Evolutionary conservation across 92 coral and sea anemone genomes (phyloP), one percentile per base, ranked within the genome.

Genomic region (Ricordea florida): DNA sequence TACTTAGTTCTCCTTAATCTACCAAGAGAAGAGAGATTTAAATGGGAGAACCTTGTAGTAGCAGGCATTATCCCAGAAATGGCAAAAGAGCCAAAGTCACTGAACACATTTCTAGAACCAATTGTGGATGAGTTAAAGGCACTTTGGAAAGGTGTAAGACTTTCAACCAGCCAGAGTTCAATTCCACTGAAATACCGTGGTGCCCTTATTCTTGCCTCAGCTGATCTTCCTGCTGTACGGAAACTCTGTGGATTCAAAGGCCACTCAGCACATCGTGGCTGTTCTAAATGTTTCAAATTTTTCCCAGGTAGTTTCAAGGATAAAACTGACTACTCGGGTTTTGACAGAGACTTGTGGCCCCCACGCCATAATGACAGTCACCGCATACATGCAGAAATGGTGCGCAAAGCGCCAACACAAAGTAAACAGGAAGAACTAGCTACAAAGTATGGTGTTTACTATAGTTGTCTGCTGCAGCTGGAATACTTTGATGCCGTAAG

Each of bases 401-500:
- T 82, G 0, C 64, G 76, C 32, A 81, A 72, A 52, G 87, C 87
- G n/a, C 66, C 45, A 0, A 81, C 71, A 47, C 52, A 17, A 32
- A 51, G 53, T 9, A 57, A 55, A 30, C 75, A 64, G 37, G 77
- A 74, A 26, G n/a, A 67, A 47, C 59, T 87, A 10, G 65, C 83
- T 13, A 86, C 56, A 48, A 58, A 69, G 77, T 80, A 47, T 53
- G 87, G 85, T 11, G 43, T 79, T 6, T 69, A 81, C 41, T 87
- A 81, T 31, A 65, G 79, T 22, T 25, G 32, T 1, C 69, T 87
- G 25, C 44, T 87, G 50, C 50, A 81, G 20, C 87, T 87, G 14
- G 87, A 80, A 36, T 80, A 87, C 40, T 80, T 87, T 87, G 84
- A 81, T 87, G 87, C 64, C 2, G 48, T 87, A 0, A 58, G 81